These are phyloP conservation scores for Drosophila mulleri DNA, from an alignment of 2,888 invertebrate species.

Conservation along the genomic window DNA sequence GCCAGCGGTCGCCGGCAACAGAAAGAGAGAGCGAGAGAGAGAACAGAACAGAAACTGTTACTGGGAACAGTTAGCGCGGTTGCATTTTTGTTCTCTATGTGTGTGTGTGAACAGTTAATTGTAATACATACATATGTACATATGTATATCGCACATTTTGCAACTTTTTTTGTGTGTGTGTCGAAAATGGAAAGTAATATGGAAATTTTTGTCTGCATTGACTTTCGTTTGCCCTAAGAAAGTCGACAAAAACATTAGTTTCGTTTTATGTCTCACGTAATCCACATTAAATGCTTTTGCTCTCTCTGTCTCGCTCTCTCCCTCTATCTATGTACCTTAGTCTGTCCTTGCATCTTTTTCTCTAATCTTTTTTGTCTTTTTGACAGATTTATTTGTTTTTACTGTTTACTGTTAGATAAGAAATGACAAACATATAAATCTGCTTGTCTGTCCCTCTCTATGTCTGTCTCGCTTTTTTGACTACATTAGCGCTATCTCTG, in stretches of 20 bases:
- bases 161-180: too few species aligned
- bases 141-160: too few species aligned
- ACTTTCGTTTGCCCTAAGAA: conserved; percentile 55
- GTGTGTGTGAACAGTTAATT: neutral
- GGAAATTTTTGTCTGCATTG: conserved; percentile 36
- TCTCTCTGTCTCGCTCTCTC: neutral
- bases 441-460: neutral
- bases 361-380: conserved; percentile 11
- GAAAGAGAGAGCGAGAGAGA: neutral
- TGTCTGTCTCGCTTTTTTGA: neutral
- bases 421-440: conserved; percentile 46
- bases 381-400: conserved; percentile 60
- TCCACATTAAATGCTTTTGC: conserved; percentile 49
- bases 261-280: conserved; percentile 55
- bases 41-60: neutral
- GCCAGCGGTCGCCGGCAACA: conserved; percentile 2
- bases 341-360: too few species aligned
- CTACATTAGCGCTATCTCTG: neutral
- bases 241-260: conserved; percentile 37
- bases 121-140: too few species aligned
- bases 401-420: conserved; percentile 43
- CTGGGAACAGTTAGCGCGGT: conserved; percentile 9
- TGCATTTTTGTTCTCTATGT: conserved; percentile 7
- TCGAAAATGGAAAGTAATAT: conserved; percentile 54
- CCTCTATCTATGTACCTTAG: neutral